Percentiles rank a stretch among this genome's conserved stretches.
These are phyloP conservation scores for Trachemys scripta DNA, from an alignment of 2,113 vertebrate genomes.

Conservation along the genomic window DNA sequence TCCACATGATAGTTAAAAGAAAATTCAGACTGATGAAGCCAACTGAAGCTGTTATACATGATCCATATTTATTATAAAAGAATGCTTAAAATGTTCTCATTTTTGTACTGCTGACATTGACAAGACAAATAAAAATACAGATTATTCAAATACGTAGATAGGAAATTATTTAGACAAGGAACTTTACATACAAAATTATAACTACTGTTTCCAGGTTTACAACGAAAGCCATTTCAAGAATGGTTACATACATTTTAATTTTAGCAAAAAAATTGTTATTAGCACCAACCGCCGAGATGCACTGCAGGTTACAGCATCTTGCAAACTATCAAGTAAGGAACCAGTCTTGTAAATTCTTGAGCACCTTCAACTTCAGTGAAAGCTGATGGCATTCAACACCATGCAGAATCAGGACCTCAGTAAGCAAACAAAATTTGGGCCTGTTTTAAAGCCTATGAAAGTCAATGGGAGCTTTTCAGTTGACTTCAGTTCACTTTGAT, in stretches of 20 bases:
- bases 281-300: slow-evolving; percentile 34
- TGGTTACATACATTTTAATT: not conserved
- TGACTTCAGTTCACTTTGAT: not conserved
- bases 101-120: not conserved
- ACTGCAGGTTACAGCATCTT: not conserved
- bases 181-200: slow-evolving; percentile 11
- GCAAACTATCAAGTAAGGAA: slow-evolving; percentile 34
- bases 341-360: slow-evolving; percentile 35
- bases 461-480: slow-evolving; percentile 7
- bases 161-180: slow-evolving; percentile 6
- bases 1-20: not conserved
- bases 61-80: not conserved
- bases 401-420: not conserved
- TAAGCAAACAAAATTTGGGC: not conserved
- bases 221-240: not conserved
- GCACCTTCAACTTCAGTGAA: slow-evolving; percentile 21
- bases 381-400: slow-evolving; percentile 16
- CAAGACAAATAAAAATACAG: not conserved
- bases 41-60: not conserved
- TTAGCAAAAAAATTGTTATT: slow-evolving; percentile 31
- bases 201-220: slow-evolving; percentile 11
- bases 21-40: not conserved
- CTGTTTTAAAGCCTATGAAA: slow-evolving; percentile 17
- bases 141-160: slow-evolving; percentile 29
- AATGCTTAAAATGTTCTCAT: not conserved